Percentiles rank a stretch among this genome's conserved stretches.
These are phyloP conservation scores for Drosophila putrida DNA, from an alignment of 2,888 invertebrate species.

Conservation along the genomic window DNA sequence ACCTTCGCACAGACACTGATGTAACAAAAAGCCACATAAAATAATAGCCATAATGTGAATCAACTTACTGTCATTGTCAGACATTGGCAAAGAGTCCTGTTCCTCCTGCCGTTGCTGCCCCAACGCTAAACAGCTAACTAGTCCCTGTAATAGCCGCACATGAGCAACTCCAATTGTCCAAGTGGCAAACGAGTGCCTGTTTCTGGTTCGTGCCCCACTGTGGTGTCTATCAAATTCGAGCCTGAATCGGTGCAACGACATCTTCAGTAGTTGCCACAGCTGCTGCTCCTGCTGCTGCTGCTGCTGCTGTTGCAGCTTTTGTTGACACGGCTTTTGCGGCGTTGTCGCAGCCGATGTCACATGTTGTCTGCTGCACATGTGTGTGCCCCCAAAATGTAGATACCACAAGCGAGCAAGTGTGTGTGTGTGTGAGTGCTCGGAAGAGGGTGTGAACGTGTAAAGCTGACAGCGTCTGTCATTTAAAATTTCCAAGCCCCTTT, in stretches of 20 bases:
- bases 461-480: slow-evolving; percentile 73
- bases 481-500: slow-evolving; percentile 54
- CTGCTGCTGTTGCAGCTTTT: slow-evolving; percentile 57
- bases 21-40: slow-evolving; percentile 55
- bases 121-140: slow-evolving; percentile 18
- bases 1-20: not conserved
- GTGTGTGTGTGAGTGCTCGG: slow-evolving; percentile 15
- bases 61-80: slow-evolving; percentile 54
- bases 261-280: slow-evolving; percentile 28
- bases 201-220: not conserved
- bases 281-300: slow-evolving; percentile 32
- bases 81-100: slow-evolving; percentile 18
- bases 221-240: slow-evolving; percentile 41
- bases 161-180: slow-evolving; percentile 5
- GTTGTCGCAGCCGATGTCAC: slow-evolving; percentile 76
- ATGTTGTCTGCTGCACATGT: slow-evolving; percentile 63
- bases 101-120: not conserved
- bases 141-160: slow-evolving; percentile 9
- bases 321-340: slow-evolving; percentile 74
- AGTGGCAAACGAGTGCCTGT: not conserved
- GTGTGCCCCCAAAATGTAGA: slow-evolving; percentile 34
- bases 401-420: slow-evolving; percentile 1
- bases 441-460: slow-evolving; percentile 47
- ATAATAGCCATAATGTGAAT: slow-evolving; percentile 62
- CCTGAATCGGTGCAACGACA: slow-evolving; percentile 26